Conservation (phyloP, 37 sponge, comb jelly and placozoan genomes). For the Ephydatia muelleri region DNA sequence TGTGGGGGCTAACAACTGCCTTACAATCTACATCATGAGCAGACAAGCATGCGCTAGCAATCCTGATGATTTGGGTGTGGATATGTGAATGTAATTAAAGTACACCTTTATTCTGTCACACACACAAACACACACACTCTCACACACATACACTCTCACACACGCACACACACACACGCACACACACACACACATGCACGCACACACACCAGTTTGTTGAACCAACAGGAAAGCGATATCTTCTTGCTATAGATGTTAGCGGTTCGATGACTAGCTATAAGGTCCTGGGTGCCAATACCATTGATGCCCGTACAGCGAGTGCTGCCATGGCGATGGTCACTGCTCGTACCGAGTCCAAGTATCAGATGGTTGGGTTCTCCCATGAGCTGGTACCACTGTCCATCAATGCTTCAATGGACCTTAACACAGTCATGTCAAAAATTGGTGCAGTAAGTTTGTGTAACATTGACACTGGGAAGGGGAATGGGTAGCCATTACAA, state of each 20-base stretch:
- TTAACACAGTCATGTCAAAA: conserved; percentile 18
- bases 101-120: no score
- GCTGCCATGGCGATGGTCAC: conserved; percentile 90
- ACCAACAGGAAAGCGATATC: conserved; percentile 77
- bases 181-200: no score
- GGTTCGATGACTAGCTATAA: conserved; percentile 66
- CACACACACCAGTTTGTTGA: conserved; percentile 74
- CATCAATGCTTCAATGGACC: conserved; percentile 51
- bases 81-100: no score
- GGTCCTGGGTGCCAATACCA: conserved; percentile 36
- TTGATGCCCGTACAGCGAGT: conserved; percentile 48
- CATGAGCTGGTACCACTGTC: conserved; percentile 45
- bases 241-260: conserved; percentile 80
- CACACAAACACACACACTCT: no score
- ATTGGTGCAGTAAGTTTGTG: conserved; percentile 37
- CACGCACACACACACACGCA: no score
- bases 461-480: no score
- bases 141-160: no score
- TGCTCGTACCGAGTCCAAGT: conserved; percentile 60
- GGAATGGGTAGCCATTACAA: no score
- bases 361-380: conserved; percentile 75
- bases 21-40: no score
- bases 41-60: no score
- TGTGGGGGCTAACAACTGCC: no score
- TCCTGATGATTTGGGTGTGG: no score